Evolutionary conservation across 1,140 invertebrate genomes (phyloP), one percentile per base, ranked within the genome.

Genomic region (Nymphalis io): DNA sequence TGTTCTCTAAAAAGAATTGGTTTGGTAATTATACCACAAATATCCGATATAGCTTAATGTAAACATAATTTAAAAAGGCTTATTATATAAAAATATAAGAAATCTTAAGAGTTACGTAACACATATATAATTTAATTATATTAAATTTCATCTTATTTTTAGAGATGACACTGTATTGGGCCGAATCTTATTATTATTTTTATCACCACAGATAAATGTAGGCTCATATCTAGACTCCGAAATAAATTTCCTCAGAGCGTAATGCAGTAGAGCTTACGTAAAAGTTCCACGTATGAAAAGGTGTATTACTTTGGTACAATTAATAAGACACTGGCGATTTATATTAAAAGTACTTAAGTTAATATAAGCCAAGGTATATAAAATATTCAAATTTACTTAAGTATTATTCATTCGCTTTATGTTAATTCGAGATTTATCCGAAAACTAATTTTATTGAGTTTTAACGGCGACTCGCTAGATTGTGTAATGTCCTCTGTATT

Each of bases 221-320:
- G 68, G 73, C 60, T 76, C 74, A 79, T 80, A 82, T 82, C 72
- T 76, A 78, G 78, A 80, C 80, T 78, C 80, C 75, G 73, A 87
- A 87, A 83, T 88, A 87, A 85, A 88, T 82, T 87, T 79, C 77
- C 79, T 82, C 76, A 66, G 67, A 78, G 76, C 80, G 76, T 82
- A 82, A 74, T 79, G 74, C 75, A 82, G 79, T 79, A 73, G 70
- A 79, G 80, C 80, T 90, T 88, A 88, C 85, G 88, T 90, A 90
- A 89, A 90, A 89, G 83, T 84, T 88, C 83, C 87, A 90, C 88
- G 85, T 88, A 85, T 82, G 74, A 80, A 79, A 83, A 84, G 80
- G 78, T 74, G 68, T 74, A 75, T 72, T 68, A 63, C 23, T 59
- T 60, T 68, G 69, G 76, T 68, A 61, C 62, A 80, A 81, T 71